Percentiles rank a stretch among this genome's conserved stretches.
These are phyloP conservation scores for Propithecus deckenii DNA, from an alignment of 2,797 vertebrate genomes.

Conservation along the genomic window DNA sequence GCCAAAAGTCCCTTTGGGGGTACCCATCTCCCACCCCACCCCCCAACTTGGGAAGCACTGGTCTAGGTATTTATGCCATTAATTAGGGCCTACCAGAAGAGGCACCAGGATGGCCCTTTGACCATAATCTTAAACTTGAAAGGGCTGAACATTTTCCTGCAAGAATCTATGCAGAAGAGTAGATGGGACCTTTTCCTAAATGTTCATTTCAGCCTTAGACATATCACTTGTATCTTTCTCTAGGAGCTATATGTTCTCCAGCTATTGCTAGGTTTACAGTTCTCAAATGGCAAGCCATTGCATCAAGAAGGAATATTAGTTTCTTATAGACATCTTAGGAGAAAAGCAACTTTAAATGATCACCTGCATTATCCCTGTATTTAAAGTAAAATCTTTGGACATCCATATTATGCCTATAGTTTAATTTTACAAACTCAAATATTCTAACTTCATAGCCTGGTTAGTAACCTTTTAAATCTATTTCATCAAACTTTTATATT, in stretches of 20 bases:
- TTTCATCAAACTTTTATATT: not conserved
- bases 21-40: not conserved
- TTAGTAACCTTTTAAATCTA: not conserved
- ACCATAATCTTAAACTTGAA: not conserved
- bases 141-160: not conserved
- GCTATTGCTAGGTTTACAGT: not conserved
- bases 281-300: not conserved
- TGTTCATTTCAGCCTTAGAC: not conserved
- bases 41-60: not conserved
- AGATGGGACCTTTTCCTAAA: not conserved
- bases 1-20: not conserved
- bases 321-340: not conserved
- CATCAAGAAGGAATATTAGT: not conserved
- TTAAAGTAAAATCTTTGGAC: not conserved
- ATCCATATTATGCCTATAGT: not conserved
- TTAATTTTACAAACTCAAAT: not conserved
- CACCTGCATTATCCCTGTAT: not conserved
- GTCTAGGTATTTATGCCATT: not conserved
- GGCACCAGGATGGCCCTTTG: not conserved
- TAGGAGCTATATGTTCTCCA: not conserved
- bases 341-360: not conserved
- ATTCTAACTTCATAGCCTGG: not conserved
- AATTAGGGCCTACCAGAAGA: not conserved
- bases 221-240: not conserved
- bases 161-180: not conserved